Conservation (phyloP, 2,888 invertebrate species). For the Rhagonycha fulva region DNA sequence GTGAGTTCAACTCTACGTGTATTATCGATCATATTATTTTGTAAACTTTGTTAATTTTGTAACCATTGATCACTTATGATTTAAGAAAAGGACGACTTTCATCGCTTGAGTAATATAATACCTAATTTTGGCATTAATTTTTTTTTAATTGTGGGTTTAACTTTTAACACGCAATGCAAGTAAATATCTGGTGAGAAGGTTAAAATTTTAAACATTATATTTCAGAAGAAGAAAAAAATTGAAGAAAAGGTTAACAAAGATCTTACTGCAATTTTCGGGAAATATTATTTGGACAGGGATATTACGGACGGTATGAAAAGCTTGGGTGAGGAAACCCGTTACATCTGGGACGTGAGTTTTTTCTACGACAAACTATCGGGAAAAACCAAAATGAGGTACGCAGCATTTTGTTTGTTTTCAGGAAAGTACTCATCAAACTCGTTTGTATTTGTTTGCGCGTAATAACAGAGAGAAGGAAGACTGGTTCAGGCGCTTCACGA, state of each 20-base stretch:
- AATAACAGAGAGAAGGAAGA: conserved; percentile 91
- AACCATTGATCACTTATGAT: no score
- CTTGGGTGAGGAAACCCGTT: conserved; percentile 37
- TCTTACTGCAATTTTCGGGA: conserved; percentile 28
- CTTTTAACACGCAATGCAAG: conserved; percentile 10
- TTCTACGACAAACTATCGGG: neutral
- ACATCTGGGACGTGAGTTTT: conserved; percentile 26
- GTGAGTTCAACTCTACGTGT: no score
- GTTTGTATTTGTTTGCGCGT: conserved; percentile 64
- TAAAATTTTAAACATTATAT: neutral
- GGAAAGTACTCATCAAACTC: conserved; percentile 39
- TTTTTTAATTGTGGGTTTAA: no score
- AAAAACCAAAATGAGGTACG: no score
- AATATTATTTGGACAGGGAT: conserved; percentile 21
- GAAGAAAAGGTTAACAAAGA: conserved; percentile 26
- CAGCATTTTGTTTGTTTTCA: conserved; percentile 16
- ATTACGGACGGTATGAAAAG: conserved; percentile 27
- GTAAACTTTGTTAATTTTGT: no score
- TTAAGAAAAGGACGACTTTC: no score
- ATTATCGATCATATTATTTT: no score
- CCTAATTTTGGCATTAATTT: no score
- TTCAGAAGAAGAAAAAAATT: conserved; percentile 33
- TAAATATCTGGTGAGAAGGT: no score
- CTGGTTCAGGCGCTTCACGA: conserved; percentile 65
- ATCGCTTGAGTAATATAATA: no score